These are phyloP conservation scores for Zootermopsis nevadensis DNA, from an alignment of 2,888 invertebrate species.

Conservation along the genomic window DNA sequence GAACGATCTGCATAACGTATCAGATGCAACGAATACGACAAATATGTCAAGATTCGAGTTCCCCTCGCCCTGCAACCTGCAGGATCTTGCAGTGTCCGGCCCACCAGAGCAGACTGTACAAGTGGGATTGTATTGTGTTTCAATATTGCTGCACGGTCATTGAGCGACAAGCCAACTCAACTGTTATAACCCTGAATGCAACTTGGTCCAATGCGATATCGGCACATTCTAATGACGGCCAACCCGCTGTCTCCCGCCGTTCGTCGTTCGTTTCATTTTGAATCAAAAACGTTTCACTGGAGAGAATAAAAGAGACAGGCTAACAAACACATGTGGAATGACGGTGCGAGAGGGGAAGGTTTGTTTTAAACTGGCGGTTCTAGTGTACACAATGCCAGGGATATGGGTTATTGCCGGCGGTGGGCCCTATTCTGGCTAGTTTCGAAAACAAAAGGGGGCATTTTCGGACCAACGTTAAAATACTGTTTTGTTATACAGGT, in stretches of 20 bases:
- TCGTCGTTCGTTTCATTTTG: slow-evolving; percentile 47
- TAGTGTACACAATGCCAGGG: slow-evolving; percentile 47
- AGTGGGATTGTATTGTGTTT: slow-evolving; percentile 36
- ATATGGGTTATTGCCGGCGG: slow-evolving; percentile 50
- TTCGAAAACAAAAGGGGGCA: slow-evolving; percentile 46
- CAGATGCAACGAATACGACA: background rate
- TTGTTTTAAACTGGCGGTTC: slow-evolving; percentile 42
- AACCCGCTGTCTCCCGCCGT: slow-evolving; percentile 29
- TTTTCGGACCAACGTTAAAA: slow-evolving; percentile 47
- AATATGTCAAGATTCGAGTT: background rate
- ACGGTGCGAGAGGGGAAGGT: slow-evolving; percentile 14
- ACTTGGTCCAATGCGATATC: slow-evolving; percentile 45
- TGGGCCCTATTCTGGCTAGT: slow-evolving; percentile 39
- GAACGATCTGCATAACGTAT: too few relatives aligned
- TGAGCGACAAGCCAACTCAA: slow-evolving; percentile 35
- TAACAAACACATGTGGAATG: slow-evolving; percentile 44
- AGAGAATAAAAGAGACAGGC: slow-evolving; percentile 48
- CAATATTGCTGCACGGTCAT: slow-evolving; percentile 41
- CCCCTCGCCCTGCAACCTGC: background rate
- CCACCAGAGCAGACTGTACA: slow-evolving; percentile 28
- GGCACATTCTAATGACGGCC: slow-evolving; percentile 46
- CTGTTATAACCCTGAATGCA: slow-evolving; percentile 46
- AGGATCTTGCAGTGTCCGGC: background rate
- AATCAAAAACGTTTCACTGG: slow-evolving; percentile 49
- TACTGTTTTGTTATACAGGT: slow-evolving; percentile 50